A percentile compares a stretch with the other conserved stretches of the same genome.
These are phyloP conservation scores for Arge pagana DNA, from an alignment of 2,888 invertebrate species.

Conservation along the genomic window DNA sequence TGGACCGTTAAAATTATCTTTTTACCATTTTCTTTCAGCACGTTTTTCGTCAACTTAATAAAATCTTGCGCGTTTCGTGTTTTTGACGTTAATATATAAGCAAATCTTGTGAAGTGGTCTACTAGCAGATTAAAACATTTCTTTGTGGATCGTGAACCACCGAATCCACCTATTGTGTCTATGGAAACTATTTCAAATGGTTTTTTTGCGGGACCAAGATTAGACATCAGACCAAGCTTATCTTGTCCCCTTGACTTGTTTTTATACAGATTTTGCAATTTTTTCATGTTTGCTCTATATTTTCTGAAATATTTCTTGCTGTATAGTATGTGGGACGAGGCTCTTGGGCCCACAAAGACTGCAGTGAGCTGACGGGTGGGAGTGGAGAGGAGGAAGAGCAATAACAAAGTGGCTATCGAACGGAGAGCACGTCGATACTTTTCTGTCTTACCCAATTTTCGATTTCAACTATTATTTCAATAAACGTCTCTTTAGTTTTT, in stretches of 20 bases:
- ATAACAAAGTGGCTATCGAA: no score
- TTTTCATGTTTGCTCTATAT: slow-evolving; percentile 5
- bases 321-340: slow-evolving; percentile 18
- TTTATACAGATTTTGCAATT: slow-evolving; percentile 16
- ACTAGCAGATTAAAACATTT: slow-evolving; percentile 16
- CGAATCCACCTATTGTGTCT: slow-evolving; percentile 17
- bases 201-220: slow-evolving; percentile 12
- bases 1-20: background rate
- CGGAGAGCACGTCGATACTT: no score
- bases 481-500: no score
- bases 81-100: slow-evolving; percentile 20
- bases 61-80: slow-evolving; percentile 18
- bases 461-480: no score
- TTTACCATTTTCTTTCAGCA: background rate
- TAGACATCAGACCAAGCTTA: slow-evolving; percentile 18
- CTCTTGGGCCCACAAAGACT: no score
- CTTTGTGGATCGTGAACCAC: slow-evolving; percentile 17
- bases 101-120: slow-evolving; percentile 13
- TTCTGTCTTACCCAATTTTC: no score
- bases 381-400: no score
- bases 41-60: slow-evolving; percentile 3
- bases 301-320: slow-evolving; percentile 14
- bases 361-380: no score
- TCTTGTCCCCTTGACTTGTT: slow-evolving; percentile 15
- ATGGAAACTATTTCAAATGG: slow-evolving; percentile 19